Evolutionary conservation across 92 coral and sea anemone genomes (phyloP), one percentile per base, ranked within the genome.

Genomic region (Umimayanthus kanabou): DNA sequence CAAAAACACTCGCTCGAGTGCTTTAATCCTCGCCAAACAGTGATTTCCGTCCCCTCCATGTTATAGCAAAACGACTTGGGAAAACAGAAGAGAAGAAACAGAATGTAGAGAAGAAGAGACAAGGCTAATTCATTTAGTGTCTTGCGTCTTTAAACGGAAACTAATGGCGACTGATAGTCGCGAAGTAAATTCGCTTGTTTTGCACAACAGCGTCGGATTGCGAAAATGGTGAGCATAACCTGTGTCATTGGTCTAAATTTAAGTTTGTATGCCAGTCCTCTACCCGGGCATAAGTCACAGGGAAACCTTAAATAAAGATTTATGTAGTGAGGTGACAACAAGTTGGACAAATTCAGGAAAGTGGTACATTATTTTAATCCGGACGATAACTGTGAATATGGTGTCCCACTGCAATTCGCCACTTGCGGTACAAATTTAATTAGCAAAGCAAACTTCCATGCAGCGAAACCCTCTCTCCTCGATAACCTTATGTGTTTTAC

Each of bases 141-240:
- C 78, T 69, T 47, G 20, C 69, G 64, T 83, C 66, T 70, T 29
- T 83, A 47, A 88, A 88, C 93, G 93, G 93, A 91, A 91, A 50
- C 91, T 70, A 79, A 73, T 79, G 93, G 93, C 93, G 93, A 88
- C 93, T 88, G 11, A 4, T 28, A 78, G 93, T 84, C 93, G 91
- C 89, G 89, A 79, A 58, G 37, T 77, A 74, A 85, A 85, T 84
- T 88, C 87, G 50, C 88, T 70, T 47, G 16, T 72, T 70, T 47
- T 9, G 58, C 22, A 83, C 53, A 83, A 72, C 55, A 28, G 78
- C 39, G 29, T 9, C n/a, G 58, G 57, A 16, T 61, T 61, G 26
- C 79, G 26, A 75, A 73, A 75, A 75, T 33, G 79, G 79, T 37
- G 25, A 71, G 26, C 69, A 20, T 26, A 14, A 39, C 50, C 22